A percentile compares a stretch with the other conserved stretches of the same genome.
phyloP scores from a whole-genome alignment of 1,140 invertebrate genomes.

The Lepidurus arcticus region DNA sequence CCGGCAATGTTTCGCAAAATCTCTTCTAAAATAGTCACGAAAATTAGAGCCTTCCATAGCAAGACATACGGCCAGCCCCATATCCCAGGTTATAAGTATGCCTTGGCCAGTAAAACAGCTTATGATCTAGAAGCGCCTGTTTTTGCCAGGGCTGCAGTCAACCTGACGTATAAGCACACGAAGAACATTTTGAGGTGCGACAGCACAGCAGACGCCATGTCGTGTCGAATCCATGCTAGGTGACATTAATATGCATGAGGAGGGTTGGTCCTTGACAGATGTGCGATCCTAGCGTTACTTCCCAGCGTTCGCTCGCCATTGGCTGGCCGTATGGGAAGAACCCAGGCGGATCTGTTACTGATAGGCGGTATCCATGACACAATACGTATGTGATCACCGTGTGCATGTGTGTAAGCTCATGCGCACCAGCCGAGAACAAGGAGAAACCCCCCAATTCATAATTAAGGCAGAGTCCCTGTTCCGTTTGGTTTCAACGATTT shows the following conservation, averaged over 20 bases:
- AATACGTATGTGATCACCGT: background rate
- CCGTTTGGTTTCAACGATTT: background rate
- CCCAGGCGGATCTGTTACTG: constrained; percentile 3
- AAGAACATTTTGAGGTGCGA: background rate
- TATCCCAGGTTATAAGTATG: too few relatives aligned
- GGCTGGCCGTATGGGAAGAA: background rate
- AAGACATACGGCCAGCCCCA: too few relatives aligned
- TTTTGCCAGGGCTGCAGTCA: too few relatives aligned
- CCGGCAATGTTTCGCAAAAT: too few relatives aligned
- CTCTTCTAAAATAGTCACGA: too few relatives aligned
- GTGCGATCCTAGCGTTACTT: background rate
- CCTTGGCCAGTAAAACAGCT: too few relatives aligned
- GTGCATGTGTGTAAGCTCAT: background rate
- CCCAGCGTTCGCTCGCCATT: background rate
- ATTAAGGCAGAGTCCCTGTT: background rate
- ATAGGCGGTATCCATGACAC: constrained; percentile 17
- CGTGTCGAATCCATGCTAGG: background rate
- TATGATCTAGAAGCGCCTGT: background rate
- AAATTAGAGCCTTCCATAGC: too few relatives aligned
- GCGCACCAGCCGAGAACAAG: background rate
- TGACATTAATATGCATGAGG: constrained; percentile 10
- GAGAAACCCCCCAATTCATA: background rate
- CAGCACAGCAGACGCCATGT: background rate
- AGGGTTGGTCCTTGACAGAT: constrained; percentile 1
- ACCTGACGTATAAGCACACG: background rate